Conservation (phyloP, 1,140 invertebrate genomes). For the Meloidogyne hapla region DNA sequence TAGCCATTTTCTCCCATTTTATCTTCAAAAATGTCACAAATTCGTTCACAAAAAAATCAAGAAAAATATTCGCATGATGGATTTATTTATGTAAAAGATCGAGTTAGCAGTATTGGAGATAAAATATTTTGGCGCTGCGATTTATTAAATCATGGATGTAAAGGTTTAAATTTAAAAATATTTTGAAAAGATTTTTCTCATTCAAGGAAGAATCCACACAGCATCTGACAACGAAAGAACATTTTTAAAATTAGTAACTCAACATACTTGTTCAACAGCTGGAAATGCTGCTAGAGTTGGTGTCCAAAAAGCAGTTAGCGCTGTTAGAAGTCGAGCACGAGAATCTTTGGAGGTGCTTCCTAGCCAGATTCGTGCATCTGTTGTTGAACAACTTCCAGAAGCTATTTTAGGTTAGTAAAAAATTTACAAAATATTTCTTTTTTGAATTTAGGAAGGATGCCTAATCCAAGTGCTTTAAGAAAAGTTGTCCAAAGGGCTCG, state of each 20-base stretch:
- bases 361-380: not conserved
- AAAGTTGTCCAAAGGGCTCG: not conserved
- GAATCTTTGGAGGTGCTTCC: not conserved
- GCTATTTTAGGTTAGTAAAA: not conserved
- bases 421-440: no score
- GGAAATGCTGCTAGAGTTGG: conserved; percentile 2
- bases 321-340: not conserved
- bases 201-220: not conserved
- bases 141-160: not conserved
- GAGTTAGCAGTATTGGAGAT: not conserved
- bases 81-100: not conserved
- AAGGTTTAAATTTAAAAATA: not conserved
- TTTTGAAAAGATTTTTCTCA: not conserved
- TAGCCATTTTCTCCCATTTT: not conserved
- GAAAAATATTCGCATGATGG: not conserved
- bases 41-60: conserved; percentile 1
- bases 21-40: not conserved
- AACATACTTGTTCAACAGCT: not conserved
- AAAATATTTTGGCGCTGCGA: not conserved
- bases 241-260: not conserved
- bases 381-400: not conserved
- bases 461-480: not conserved
- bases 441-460: not conserved
- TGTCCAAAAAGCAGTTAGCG: not conserved
- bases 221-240: not conserved